Base-by-base conservation (phyloP, 2,888 invertebrate genomes). In the Andricus curvator region DNA sequence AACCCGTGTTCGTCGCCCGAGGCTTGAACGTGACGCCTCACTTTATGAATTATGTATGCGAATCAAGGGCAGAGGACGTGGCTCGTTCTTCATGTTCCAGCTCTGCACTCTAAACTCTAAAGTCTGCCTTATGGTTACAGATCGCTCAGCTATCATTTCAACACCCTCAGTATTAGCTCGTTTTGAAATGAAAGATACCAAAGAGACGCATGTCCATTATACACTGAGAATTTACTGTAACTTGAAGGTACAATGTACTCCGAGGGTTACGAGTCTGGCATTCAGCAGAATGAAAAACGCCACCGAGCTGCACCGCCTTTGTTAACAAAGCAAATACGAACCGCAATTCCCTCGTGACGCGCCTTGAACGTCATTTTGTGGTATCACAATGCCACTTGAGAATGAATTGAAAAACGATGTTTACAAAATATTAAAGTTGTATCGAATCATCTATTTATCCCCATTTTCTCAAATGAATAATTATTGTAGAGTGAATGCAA, bases 11-110 rank as follows among this genome's bases (percentile, higher is more conserved):
- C 87, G 88, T 89, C 88, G 86, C 87, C 85, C 83, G 83, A 84
- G 86, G 87, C 87, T 86, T 85, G 88, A 79, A 84, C 83, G 83
- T 87, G 87, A 87, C 89, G 85, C 83, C 82, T 82, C 86, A 82
- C 86, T 88, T 70, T 88, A 90, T 90, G 89, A 90, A 90, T 90
- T 90, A 90, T 90, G 90, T 88, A 90, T 89, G 84, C 76, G 77
- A 78, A 83, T 82, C 78, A 76, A 76, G 80, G 80, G 33, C 78
- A 80, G 81, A 83, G 78, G 81, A 25, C 17, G 20, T 20, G 41
- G 37, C 37, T n/a, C n/a, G 33, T 66, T 37, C 66, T 66, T 37
- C 65, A 65, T 66, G 37, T 66, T 66, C 20, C 37, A 37, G 37
- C 22, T n/a, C 51, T 44, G 13, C 44, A 44, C 13, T 44, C 37